phyloP scores from a whole-genome alignment of 2,888 invertebrate genomes.

The Microplitis manilae region DNA sequence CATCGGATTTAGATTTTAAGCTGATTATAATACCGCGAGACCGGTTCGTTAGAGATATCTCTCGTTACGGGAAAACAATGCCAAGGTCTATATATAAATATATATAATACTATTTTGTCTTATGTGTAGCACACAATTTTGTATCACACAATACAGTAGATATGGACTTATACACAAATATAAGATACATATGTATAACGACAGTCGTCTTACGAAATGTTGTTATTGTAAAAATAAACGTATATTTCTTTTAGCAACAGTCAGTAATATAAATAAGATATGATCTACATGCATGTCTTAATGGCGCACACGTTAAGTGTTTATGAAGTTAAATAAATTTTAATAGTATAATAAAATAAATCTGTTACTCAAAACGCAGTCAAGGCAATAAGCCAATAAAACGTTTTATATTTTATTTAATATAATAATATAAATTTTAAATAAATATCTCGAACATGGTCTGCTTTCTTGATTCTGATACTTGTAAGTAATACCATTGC shows the following conservation, averaged over 20 bases:
- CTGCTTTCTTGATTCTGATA: constrained; percentile 7
- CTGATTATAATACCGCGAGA: constrained; percentile 56
- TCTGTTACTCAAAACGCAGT: not conserved
- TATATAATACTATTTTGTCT: not conserved
- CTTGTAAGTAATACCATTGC: constrained; percentile 38
- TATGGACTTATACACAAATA: not conserved
- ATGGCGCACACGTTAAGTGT: not conserved
- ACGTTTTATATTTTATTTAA: not conserved
- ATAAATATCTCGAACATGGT: constrained; percentile 7
- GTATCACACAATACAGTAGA: not conserved
- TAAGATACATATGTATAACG: not conserved
- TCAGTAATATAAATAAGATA: not conserved
- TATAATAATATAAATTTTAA: constrained; percentile 12
- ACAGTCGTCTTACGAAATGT: not conserved
- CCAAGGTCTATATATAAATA: constrained; percentile 1
- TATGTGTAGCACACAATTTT: constrained; percentile 53
- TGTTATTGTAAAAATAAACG: not conserved
- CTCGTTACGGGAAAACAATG: constrained; percentile 33
- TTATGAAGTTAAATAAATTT: constrained; percentile 9
- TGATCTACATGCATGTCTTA: not conserved
- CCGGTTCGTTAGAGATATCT: constrained; percentile 61
- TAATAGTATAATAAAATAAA: not conserved
- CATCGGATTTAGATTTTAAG: constrained; percentile 59
- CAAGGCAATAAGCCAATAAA: not conserved
- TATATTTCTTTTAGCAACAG: not conserved